A percentile compares a stretch with the other conserved stretches of the same genome.
Conservation (phyloP, 2,888 invertebrate species). For the Temnothorax rugatulus region DNA sequence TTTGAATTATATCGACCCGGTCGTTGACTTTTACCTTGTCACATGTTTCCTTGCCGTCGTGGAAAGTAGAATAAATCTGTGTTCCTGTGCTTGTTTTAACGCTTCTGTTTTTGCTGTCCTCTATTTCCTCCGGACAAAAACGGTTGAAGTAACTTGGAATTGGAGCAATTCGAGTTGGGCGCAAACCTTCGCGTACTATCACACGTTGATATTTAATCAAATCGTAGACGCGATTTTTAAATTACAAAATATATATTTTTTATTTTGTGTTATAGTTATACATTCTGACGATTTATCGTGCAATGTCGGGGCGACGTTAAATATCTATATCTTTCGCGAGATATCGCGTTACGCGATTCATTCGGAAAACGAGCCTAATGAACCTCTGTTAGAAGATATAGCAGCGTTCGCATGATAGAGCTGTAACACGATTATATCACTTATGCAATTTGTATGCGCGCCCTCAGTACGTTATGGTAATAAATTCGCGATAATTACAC, state of each 20-base stretch:
- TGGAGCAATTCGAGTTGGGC: not conserved
- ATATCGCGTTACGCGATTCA: constrained; percentile 28
- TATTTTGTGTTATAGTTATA: too few relatives aligned
- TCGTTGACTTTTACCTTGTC: constrained; percentile 52
- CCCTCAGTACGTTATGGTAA: constrained; percentile 17
- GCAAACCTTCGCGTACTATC: not conserved
- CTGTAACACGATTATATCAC: constrained; percentile 40
- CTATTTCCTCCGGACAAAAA: constrained; percentile 7
- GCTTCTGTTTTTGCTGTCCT: not conserved
- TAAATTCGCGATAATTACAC: constrained; percentile 51
- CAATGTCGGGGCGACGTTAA: not conserved
- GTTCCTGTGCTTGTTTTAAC: constrained; percentile 11
- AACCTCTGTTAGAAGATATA: constrained; percentile 39
- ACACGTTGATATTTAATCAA: constrained; percentile 5
- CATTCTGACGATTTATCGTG: not conserved
- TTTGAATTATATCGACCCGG: constrained; percentile 51
- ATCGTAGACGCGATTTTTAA: not conserved
- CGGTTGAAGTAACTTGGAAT: constrained; percentile 9
- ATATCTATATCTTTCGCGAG: not conserved
- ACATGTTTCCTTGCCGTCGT: constrained; percentile 22
- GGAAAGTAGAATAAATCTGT: constrained; percentile 35
- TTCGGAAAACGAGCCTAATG: constrained; percentile 31
- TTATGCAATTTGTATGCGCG: constrained; percentile 33
- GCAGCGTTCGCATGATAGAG: constrained; percentile 45
- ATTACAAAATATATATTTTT: not conserved